Conservation (phyloP, 2,797 vertebrate genomes). For the Vespertilio murinus region DNA sequence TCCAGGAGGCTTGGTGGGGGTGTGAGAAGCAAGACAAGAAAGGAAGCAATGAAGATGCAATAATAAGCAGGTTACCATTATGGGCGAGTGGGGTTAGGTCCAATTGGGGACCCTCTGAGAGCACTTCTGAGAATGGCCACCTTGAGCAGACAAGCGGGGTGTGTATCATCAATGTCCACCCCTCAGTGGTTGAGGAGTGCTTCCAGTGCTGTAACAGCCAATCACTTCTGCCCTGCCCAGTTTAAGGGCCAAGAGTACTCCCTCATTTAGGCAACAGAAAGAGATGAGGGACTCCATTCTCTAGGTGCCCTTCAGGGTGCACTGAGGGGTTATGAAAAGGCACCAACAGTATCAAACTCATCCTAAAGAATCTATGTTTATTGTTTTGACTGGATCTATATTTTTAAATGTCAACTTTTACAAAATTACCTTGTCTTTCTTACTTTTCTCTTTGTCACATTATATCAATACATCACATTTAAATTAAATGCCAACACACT, state of each 20-base stretch:
- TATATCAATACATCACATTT: not conserved
- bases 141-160: not conserved
- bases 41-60: not conserved
- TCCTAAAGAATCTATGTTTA: not conserved
- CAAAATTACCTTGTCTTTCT: not conserved
- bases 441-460: not conserved
- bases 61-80: not conserved
- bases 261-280: not conserved
- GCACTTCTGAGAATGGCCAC: not conserved
- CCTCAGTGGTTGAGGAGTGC: not conserved
- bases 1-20: fast-evolving
- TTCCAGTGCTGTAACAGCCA: not conserved
- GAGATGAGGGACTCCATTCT: not conserved
- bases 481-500: not conserved
- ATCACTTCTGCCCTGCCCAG: not conserved
- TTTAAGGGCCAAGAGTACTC: not conserved
- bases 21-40: not conserved
- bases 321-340: fast-evolving
- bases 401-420: not conserved
- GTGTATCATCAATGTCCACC: fast-evolving
- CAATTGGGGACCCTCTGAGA: not conserved
- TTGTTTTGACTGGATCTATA: not conserved
- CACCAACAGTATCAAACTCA: not conserved
- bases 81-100: not conserved
- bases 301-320: not conserved